These are phyloP conservation scores for Crambe crambe DNA, from an alignment of 37 sponge, comb jelly and placozoan genomes.

Conservation along the genomic window DNA sequence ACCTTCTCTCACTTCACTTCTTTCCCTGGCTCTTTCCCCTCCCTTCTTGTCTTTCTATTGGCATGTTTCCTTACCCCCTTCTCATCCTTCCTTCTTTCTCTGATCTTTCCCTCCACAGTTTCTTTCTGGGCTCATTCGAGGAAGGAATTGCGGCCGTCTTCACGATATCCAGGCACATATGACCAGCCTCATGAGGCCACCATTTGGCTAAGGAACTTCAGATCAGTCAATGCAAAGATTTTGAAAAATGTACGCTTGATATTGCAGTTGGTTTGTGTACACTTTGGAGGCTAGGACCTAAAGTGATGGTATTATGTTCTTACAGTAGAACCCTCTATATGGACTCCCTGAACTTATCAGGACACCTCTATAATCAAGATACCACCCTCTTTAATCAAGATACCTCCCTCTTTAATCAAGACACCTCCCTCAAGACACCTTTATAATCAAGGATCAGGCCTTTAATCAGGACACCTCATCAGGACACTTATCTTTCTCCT, in stretches of 20 bases:
- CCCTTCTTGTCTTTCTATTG: too few species aligned
- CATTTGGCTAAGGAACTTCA: conserved; percentile 59
- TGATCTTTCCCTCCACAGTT: conserved; percentile 22
- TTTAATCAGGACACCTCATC: too few species aligned
- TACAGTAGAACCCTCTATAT: too few species aligned
- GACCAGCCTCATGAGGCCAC: conserved; percentile 62
- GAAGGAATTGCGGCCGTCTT: conserved; percentile 43
- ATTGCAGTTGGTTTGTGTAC: not conserved
- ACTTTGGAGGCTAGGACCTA: not conserved
- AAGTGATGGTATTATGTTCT: too few species aligned
- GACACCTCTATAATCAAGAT: too few species aligned
- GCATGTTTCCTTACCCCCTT: not conserved
- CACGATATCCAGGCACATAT: conserved; percentile 19
- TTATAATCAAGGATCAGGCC: too few species aligned
- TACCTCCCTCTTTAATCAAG: too few species aligned
- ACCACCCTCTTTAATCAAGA: too few species aligned
- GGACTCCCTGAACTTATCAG: too few species aligned
- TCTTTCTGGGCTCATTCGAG: conserved; percentile 59
- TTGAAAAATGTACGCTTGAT: conserved; percentile 27
- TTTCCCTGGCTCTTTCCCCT: not conserved
- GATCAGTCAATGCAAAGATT: conserved; percentile 30
- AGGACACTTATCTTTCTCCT: too few species aligned
- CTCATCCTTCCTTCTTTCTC: not conserved
- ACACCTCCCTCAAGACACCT: too few species aligned
- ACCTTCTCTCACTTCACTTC: too few species aligned